Base-by-base conservation (phyloP, 2,113 vertebrate species). In the Microcebus griseorufus region DNA sequence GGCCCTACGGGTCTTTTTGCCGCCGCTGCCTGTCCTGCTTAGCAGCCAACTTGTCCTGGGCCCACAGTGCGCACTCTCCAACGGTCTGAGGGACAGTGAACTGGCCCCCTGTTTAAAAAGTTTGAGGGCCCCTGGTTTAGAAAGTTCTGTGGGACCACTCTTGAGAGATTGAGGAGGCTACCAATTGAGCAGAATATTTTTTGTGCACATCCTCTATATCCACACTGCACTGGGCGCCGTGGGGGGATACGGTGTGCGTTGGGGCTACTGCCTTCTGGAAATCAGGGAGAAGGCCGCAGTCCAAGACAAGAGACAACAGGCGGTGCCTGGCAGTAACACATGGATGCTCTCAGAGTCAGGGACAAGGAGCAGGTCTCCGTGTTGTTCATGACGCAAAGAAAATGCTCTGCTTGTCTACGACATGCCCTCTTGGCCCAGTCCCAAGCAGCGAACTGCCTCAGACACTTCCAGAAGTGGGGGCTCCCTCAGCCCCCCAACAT, bases 181-280 rank as follows among this genome's bases (percentile, higher is more conserved):
- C 29, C 62, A 9, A 6, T 11, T 7, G 48, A 5, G 1, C 2
- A 34, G 27, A 55, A 45, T 34, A 6, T 13, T 18, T 4, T 42
- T 9, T 58, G 58, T 7, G 7, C 18, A 1, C 0, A 3, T 67
- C 17, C 42, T 82, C 76, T n/a, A 23, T 0, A 0, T 6, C 62
- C 18, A 5, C 27, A 10, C 55, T 10, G 17, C 14, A 14, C n/a
- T 55, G 88, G 70, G 27, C 0, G 0, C 58, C 7, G 14, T 1
- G 1, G 51, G 29, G 70, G 23, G 62, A 42, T 42, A 42, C 5
- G 45, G 37, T 16, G 9, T 8, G 25, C 17, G 29, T 5, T 4
- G 3, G 53, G n/a, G 32, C n/a, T 34, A n/a, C 88, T 5, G 23
- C 48, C 70, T 75, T 34, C 10, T 58, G 55, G 51, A 10, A 60